Evolutionary conservation across 2,797 vertebrate genomes (phyloP).

Genomic region (Anguilla megastoma): DNA sequence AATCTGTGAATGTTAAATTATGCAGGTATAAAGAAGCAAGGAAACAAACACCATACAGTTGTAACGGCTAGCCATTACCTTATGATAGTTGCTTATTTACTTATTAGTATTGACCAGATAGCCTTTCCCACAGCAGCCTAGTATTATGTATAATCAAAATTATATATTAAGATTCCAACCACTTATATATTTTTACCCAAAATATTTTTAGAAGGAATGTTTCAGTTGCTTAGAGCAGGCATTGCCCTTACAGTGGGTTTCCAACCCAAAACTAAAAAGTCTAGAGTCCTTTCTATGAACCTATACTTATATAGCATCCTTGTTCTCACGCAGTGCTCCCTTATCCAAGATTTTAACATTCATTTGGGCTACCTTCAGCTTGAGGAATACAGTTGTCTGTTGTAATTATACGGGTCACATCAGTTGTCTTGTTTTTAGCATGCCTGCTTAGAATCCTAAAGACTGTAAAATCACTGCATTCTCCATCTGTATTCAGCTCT

Average conservation of each 20-base stretch:
- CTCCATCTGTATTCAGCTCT: neutral
- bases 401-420: neutral
- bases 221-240: neutral
- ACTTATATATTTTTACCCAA: neutral
- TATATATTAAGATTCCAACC: neutral
- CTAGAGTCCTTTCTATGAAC: neutral
- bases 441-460: neutral
- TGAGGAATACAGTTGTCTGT: neutral
- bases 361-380: neutral
- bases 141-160: neutral
- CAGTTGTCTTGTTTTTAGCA: neutral
- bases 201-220: neutral
- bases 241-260: neutral
- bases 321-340: neutral
- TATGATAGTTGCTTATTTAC: neutral
- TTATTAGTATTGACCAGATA: neutral
- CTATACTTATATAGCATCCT: neutral
- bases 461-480: neutral
- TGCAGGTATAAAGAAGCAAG: constrained; percentile 21
- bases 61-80: neutral
- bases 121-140: neutral
- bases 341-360: neutral
- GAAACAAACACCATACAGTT: neutral
- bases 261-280: neutral
- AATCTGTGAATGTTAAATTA: constrained; percentile 24